Percentiles rank a stretch among this genome's conserved stretches.
phyloP scores from a whole-genome alignment of 2,113 vertebrate genomes.

The Leucoraja erinaceus region DNA sequence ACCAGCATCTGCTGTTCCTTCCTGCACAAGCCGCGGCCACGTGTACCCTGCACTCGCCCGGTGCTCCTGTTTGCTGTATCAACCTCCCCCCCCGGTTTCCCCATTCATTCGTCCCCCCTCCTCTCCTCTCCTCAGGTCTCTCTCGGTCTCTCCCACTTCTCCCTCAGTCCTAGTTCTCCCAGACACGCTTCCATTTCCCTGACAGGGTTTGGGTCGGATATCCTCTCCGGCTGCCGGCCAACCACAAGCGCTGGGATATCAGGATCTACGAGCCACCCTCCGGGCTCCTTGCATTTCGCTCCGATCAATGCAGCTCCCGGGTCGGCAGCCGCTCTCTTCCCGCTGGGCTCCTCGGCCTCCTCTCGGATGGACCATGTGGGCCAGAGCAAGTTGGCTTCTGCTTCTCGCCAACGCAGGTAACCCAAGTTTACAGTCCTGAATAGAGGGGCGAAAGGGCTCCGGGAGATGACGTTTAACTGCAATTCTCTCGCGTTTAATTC shows the following conservation, averaged over 20 bases:
- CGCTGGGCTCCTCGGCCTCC: not conserved
- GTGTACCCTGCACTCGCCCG: not conserved
- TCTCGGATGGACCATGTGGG: not conserved
- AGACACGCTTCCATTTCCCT: not conserved
- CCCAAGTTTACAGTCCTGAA: not conserved
- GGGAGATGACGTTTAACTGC: no score
- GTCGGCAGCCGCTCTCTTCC: not conserved
- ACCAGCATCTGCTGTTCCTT: no score
- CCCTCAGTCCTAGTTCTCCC: no score
- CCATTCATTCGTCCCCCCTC: no score
- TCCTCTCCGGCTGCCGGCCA: slow-evolving; percentile 7
- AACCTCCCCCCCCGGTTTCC: no score
- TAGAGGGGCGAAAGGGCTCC: not conserved
- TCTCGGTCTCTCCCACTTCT: no score
- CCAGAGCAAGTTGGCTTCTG: not conserved
- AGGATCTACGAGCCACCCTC: not conserved
- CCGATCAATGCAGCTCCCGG: not conserved
- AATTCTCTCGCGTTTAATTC: not conserved
- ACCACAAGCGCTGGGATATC: not conserved
- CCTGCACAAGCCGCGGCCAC: not conserved
- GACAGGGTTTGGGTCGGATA: not conserved
- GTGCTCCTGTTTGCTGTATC: no score
- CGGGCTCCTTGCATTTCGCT: not conserved
- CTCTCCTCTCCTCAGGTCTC: no score
- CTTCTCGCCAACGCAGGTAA: slow-evolving; percentile 2